Evolutionary conservation across 2,888 invertebrate species (phyloP), one percentile per base, ranked within the genome.

Genomic region (Dryocosmus kuriphilus): DNA sequence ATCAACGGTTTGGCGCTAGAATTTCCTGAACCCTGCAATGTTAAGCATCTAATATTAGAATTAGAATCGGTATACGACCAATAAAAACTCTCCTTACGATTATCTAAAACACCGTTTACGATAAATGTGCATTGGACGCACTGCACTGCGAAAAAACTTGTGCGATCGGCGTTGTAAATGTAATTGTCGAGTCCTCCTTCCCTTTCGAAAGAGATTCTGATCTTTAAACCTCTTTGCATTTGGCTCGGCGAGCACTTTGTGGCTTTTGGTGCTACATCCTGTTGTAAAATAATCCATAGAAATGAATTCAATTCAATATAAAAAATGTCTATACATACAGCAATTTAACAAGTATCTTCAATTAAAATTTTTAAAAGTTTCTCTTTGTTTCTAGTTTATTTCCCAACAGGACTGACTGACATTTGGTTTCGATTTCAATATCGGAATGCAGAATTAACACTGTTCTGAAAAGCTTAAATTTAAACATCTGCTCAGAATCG

Each of bases 11-110:
- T 71, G 71, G 51, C 46, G 71, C 71, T 71, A 71, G 30, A 71
- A 51, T 71, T 71, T 71, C 71, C 71, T 71, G 71, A 71, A 71
- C 71, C 71, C 71, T 71, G 51, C 51, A 71, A 71, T 67, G 41
- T 67, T 67, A 67, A 67, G 67, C 67, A 46, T 67, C 67, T 67
- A 67, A 67, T 16, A 67, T 67, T 67, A 67, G 46, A 67, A 41
- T 27, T 41, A 27, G 22, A 63, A 38, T 38, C 46, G 46, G n/a
- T 51, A 51, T 30, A 51, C 71, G 51, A 71, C 30, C 30, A 30
- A 51, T 71, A 71, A 30, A 71, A 71, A 71, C 51, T 71, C 67
- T 67, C 71, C 46, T 51, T 46, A 71, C 51, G 46, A 30, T 30
- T n/a, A 30, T 51, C 46, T 71, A 30, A 30, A 51, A 51, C 57